Conservation (phyloP, 1,140 invertebrate species). For the Melanaphis sacchari region DNA sequence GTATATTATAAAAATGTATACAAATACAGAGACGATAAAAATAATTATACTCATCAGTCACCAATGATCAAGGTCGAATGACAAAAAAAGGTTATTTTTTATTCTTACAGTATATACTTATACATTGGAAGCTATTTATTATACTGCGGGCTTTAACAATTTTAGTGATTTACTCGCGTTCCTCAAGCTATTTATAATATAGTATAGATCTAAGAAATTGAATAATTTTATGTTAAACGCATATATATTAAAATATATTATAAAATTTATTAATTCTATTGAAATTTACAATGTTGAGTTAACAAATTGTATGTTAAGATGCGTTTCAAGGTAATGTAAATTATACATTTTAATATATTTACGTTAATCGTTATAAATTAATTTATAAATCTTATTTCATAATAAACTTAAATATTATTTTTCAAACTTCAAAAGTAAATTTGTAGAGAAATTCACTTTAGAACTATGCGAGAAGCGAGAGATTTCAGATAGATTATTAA, state of each 20-base stretch:
- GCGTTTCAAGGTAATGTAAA: background rate
- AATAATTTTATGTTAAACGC: background rate
- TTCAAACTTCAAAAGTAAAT: background rate
- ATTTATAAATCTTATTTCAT: background rate
- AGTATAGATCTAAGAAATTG: background rate
- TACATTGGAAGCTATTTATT: background rate
- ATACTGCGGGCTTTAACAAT: background rate
- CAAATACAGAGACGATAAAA: background rate
- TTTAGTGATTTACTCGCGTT: background rate
- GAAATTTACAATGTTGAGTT: background rate
- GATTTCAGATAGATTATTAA: background rate
- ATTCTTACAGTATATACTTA: background rate
- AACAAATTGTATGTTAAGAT: background rate
- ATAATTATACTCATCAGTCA: constrained; percentile 28
- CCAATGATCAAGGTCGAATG: constrained; percentile 6
- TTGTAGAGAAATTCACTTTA: background rate
- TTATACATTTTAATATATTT: background rate
- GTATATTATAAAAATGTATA: background rate
- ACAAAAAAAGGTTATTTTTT: background rate
- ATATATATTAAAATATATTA: constrained; percentile 16
- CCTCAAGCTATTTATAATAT: background rate
- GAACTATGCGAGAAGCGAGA: background rate
- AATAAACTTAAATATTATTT: background rate
- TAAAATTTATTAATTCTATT: background rate
- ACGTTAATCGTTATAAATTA: background rate